Conservation (phyloP, 2,113 vertebrate genomes). For the Kryptolebias marmoratus region DNA sequence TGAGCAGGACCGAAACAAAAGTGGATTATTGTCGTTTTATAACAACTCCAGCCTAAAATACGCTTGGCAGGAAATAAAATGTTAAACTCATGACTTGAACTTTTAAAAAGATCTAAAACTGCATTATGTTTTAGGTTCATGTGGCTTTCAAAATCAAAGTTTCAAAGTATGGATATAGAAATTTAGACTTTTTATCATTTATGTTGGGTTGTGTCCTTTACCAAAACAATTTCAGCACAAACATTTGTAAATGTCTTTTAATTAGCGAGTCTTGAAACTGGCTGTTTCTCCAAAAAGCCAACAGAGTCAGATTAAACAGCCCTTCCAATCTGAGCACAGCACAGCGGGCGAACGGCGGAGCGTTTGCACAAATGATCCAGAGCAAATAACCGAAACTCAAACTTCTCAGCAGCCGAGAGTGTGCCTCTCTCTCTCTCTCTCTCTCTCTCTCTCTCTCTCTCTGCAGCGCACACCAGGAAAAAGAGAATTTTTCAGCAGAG, state of each 20-base stretch:
- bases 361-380: constrained; percentile 6
- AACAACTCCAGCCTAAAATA: too few species aligned
- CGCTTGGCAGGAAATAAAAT: too few species aligned
- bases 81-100: too few species aligned
- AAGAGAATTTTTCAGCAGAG: constrained; percentile 4
- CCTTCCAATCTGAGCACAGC: not conserved
- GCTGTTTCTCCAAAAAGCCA: not conserved
- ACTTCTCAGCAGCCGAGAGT: constrained; percentile 7
- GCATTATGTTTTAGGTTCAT: too few species aligned
- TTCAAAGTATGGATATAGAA: too few species aligned
- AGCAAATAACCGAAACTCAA: constrained; percentile 6
- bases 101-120: too few species aligned
- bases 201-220: not conserved
- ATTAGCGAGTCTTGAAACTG: not conserved
- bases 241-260: not conserved
- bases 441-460: not conserved
- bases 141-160: too few species aligned
- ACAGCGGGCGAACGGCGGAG: not conserved
- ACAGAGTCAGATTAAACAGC: not conserved
- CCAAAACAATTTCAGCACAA: not conserved
- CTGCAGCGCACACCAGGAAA: not conserved
- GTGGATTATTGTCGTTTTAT: too few species aligned
- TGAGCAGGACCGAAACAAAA: too few species aligned
- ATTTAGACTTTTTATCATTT: not conserved
- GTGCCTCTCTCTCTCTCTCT: not conserved